Evolutionary conservation across 2,888 invertebrate genomes (phyloP), one percentile per base, ranked within the genome.

Genomic region (Pimpla rufipes): DNA sequence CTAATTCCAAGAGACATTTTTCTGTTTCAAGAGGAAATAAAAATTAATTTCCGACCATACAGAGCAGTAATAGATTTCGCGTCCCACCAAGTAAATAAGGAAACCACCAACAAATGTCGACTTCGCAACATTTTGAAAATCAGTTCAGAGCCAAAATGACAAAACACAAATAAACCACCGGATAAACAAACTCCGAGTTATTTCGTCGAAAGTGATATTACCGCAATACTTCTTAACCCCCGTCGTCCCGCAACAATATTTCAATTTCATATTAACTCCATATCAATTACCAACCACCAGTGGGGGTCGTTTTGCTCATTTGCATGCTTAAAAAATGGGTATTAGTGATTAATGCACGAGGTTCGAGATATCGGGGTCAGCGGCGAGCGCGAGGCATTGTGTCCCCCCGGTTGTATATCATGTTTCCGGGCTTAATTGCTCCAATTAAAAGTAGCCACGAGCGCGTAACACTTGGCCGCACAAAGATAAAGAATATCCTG

Each of bases 401-500:
- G 16, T 52, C 16, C 16, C 7, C 3, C 57, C 5, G 11, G 29
- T 1, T 8, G 23, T 35, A 57, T 57, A 29, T 35, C 55, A 55
- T 23, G 23, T 55, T 59, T 59, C 62, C n/a, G 18, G 18, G 40
- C 16, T 35, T 62, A 62, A 40, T 40, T 35, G 37, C 16, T 18
- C 37, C 66, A 66, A 57, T 66, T 66, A 45, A 66, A 45, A 66
- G 45, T 42, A 23, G 4, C 42, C 45, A 13, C 21, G 10, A 45
- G 11, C 5, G 18, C 45, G 45, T 21, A 23, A 45, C 21, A 16
- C 23, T 23, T 21, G 21, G n/a, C 42, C 62, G 6, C 7, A 18
- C 7, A 5, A 3, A 5, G 40, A 35, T 29, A 35, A 6, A 35
- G 29, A 57, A 57, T 57, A 35, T 57, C 57, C 23, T 29, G 57